Evolutionary conservation across 1,140 invertebrate genomes (phyloP).

Genomic region (Drosophila baimaii): DNA sequence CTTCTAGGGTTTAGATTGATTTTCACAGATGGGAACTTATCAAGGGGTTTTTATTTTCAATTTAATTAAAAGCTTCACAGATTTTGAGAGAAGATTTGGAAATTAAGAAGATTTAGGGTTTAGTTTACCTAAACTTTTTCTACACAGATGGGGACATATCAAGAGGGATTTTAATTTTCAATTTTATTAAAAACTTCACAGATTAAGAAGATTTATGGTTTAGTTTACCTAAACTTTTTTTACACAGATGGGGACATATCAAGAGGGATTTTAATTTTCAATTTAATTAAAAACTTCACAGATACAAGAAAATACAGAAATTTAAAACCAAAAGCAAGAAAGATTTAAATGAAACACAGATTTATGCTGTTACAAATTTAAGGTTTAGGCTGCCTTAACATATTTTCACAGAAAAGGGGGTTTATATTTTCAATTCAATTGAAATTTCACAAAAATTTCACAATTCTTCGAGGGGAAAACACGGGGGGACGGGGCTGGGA

Average conservation of each 20-base stretch:
- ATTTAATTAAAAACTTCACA: slow-evolving; percentile 29
- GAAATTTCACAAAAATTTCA: slow-evolving; percentile 18
- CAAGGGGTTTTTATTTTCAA: slow-evolving; percentile 12
- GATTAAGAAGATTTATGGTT: not conserved
- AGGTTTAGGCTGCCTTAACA: slow-evolving; percentile 29
- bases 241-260: slow-evolving; percentile 13
- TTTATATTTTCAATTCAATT: slow-evolving; percentile 42
- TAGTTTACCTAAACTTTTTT: not conserved
- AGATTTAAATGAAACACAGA: not conserved
- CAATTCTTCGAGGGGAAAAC: slow-evolving; percentile 4
- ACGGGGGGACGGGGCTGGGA: not conserved
- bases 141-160: not conserved
- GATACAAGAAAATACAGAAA: not conserved
- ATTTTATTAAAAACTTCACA: slow-evolving; percentile 30
- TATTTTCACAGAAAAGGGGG: slow-evolving; percentile 31
- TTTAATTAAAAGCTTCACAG: slow-evolving; percentile 1
- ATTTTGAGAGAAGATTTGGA: not conserved
- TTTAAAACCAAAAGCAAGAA: not conserved
- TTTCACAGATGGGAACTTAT: slow-evolving; percentile 4
- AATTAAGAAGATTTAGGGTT: not conserved
- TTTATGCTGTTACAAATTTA: slow-evolving; percentile 6
- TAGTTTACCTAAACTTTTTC: slow-evolving; percentile 2
- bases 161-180: slow-evolving; percentile 10
- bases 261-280: slow-evolving; percentile 9
- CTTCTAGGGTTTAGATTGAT: not conserved